Evolutionary conservation across 2,113 vertebrate species (phyloP).

Genomic region (Campylorhamphus procurvoides): DNA sequence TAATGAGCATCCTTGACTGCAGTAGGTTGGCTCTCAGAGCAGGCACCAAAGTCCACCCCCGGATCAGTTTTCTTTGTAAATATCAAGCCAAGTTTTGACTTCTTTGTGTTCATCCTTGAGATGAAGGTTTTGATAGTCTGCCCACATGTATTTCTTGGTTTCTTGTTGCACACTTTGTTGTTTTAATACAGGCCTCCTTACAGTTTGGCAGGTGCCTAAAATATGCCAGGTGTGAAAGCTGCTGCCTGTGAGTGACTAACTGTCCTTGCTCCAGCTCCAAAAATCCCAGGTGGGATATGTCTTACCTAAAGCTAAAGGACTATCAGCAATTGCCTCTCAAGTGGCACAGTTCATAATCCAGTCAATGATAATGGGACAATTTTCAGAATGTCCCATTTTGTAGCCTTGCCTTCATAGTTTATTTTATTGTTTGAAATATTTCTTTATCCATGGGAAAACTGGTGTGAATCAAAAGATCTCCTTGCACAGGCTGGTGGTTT

Average conservation of each 20-base stretch:
- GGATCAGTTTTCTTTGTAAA: not conserved
- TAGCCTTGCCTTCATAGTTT: not conserved
- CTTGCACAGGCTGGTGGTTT: not conserved
- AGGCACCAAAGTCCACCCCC: not conserved
- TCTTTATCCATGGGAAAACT: not conserved
- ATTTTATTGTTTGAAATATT: not conserved
- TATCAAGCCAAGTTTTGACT: not conserved
- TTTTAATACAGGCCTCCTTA: not conserved
- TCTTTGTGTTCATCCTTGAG: not conserved
- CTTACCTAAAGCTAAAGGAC: not conserved
- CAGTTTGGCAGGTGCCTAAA: not conserved
- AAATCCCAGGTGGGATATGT: not conserved
- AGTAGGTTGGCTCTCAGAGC: not conserved
- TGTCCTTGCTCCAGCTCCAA: not conserved
- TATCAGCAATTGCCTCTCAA: not conserved
- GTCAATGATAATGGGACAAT: not conserved
- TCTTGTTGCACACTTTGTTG: not conserved
- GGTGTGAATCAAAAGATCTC: not conserved
- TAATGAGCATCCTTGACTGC: not conserved
- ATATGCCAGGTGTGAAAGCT: not conserved
- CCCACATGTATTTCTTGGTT: not conserved
- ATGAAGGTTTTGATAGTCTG: not conserved
- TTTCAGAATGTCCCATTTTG: not conserved
- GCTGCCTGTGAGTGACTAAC: not conserved
- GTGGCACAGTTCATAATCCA: not conserved